Conservation (phyloP, 2,888 invertebrate species). For the Automeris io region DNA sequence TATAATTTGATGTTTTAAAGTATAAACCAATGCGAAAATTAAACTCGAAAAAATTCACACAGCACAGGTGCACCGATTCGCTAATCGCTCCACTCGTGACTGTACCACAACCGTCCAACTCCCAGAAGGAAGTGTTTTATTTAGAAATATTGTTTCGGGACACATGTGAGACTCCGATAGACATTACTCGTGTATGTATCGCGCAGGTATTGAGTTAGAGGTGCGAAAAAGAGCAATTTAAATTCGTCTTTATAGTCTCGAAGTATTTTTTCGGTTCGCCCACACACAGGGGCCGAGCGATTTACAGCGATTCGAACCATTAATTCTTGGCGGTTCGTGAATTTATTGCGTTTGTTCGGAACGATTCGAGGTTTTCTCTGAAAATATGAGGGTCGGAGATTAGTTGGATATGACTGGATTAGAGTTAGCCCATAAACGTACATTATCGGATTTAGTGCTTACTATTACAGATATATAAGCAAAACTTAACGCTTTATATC, state of each 20-base stretch:
- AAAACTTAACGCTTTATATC: no score
- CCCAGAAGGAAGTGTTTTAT: constrained; percentile 56
- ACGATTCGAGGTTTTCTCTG: constrained; percentile 3
- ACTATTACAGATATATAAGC: no score
- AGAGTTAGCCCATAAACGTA: not conserved
- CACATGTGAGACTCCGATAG: constrained; percentile 43
- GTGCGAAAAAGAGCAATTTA: constrained; percentile 37
- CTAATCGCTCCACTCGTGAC: constrained; percentile 12
- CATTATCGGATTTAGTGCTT: not conserved
- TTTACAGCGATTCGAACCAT: constrained; percentile 7
- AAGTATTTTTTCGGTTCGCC: constrained; percentile 3
- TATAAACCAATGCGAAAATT: no score
- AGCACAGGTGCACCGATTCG: no score
- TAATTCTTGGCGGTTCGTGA: constrained; percentile 9
- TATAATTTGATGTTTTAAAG: no score
- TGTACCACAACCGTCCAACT: constrained; percentile 22
- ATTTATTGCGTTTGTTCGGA: constrained; percentile 6
- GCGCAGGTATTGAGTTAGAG: constrained; percentile 46
- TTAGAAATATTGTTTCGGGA: constrained; percentile 67
- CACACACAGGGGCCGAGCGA: not conserved
- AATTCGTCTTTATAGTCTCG: constrained; percentile 27
- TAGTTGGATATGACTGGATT: constrained; percentile 4
- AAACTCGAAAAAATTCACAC: no score
- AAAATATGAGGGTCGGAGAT: constrained; percentile 4
- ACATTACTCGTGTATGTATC: constrained; percentile 31